Evolutionary conservation across 1,140 invertebrate genomes (phyloP), one percentile per base, ranked within the genome.

Genomic region (Drosophila ogumai): DNA sequence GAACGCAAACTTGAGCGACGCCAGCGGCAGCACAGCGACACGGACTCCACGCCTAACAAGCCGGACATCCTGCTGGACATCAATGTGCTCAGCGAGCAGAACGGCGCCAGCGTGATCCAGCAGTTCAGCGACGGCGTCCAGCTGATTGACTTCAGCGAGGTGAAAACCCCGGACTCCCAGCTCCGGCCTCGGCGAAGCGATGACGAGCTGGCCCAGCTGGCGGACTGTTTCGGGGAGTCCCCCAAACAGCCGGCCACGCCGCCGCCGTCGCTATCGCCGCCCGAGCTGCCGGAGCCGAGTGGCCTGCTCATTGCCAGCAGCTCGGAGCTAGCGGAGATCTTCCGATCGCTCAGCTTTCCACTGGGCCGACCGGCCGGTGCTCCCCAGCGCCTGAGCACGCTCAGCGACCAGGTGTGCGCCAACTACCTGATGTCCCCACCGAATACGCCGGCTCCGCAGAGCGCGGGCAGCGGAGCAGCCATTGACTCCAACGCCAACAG

Each of bases 361-460:
- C 61, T 91, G 47, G 80, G 91, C 25, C 73, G 65, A 1, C 78
- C 57, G 8, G 61, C 67, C 34, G 63, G 50, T 5, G 71, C 79
- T 12, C 65, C 78, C 19, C 91, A 92, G 28, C 88, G 91, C 15
- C 65, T 92, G 71, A 92, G 91, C 68, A 91, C 91, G 47, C 72
- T 92, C 19, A 92, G 91, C 56, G 91, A 92, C 77, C 91, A 92
- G 68, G 90, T 81, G 75, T 88, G 91, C 64, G 52, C 79, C 28
- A 92, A 91, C 56, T 91, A 90, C 34, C 38, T 92, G 56, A 91
- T 92, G 81, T 92, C 91, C 74, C 91, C 91, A 87, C 91, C 91
- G 81, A 82, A 90, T 50, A 92, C 91, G 44, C 91, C 91, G 28
- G 67, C 79, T 15, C 65, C 36, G 19, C 40, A 43, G 28, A 59